Conservation (phyloP, 2,113 vertebrate species). For the Larimichthys polyactis region DNA sequence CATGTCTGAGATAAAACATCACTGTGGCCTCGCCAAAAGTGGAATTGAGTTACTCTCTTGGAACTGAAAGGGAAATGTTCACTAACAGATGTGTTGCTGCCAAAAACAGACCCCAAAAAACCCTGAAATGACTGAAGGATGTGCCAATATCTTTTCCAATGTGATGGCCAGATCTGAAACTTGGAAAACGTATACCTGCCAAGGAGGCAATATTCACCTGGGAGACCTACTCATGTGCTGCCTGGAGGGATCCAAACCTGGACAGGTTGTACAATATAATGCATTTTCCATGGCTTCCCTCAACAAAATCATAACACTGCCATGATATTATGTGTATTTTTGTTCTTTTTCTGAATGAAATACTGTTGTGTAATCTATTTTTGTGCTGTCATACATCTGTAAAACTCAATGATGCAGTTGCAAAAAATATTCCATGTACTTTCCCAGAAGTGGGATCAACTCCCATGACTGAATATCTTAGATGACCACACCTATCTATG, state of each 20-base stretch:
- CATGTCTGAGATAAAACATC: background rate
- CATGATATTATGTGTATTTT: background rate
- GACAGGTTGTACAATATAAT: background rate
- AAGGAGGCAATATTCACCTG: slow-evolving; percentile 7
- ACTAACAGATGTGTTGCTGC: slow-evolving; percentile 10
- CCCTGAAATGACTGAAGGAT: slow-evolving; percentile 12
- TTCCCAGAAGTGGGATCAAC: background rate
- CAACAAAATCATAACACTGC: too few relatives aligned
- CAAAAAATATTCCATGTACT: background rate
- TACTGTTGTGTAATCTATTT: background rate
- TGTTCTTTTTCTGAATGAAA: background rate
- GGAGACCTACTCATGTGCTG: slow-evolving; percentile 15
- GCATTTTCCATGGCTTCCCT: background rate
- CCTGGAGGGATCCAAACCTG: background rate
- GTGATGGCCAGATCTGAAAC: slow-evolving; percentile 25
- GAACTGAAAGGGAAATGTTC: slow-evolving; percentile 6
- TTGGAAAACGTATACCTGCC: slow-evolving; percentile 23
- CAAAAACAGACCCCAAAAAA: background rate
- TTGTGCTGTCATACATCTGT: background rate
- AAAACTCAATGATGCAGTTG: background rate
- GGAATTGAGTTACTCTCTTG: background rate
- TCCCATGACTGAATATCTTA: too few relatives aligned
- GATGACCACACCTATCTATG: too few relatives aligned
- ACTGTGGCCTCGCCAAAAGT: slow-evolving; percentile 1
- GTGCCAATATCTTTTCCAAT: slow-evolving; percentile 14